Base-by-base conservation (phyloP, 30 jellyfish, hydroid and myxozoan genomes). In the Turritopsis rubra region DNA sequence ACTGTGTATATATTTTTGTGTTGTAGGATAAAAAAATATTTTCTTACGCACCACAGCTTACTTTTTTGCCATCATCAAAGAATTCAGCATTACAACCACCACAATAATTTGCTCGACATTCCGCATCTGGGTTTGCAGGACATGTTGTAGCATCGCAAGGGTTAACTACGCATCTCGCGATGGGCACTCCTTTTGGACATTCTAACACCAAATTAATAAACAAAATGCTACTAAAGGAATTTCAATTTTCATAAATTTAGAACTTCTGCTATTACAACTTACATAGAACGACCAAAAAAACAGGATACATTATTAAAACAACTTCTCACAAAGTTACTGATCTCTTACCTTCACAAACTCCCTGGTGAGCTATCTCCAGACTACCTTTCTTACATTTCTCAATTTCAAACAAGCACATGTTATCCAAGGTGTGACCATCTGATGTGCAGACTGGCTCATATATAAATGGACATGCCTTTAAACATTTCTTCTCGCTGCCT, bases 41-140 rank as follows among this genome's bases (percentile, higher is more conserved):
- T 41, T 17, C 5, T 1, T 18, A 76, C 84, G 23, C 53, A 76
- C 84, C 29, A 66, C 88, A 81, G 70, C 22, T 70, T 8, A 81
- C 88, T 52, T 81, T 81, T 24, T 28, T 8, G 16, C 53, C 84
- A 26, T 41, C 53, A 16, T 72, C 9, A 25, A 21, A 83, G 77
- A 70, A 83, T 7, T 72, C 90, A 13, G 90, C 87, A 18, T 23
- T 54, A 73, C 90, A 83, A 9, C 87, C 87, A 65, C 87, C 86
- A 52, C 90, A 83, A 26, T 83, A 52, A 22, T 83, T 83, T 9
- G 29, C 52, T 21, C 24, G 27, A 54, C 90, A 83, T 17, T 20
- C 30, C 25, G 90, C 90, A 29, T 52, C 53, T 9, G 90, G 90
- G 52, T 8, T 31, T 17, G 88, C 89, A 4, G 84, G 86, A 54